phyloP scores from a whole-genome alignment of 2,888 invertebrate genomes.

The Meloe dianella region DNA sequence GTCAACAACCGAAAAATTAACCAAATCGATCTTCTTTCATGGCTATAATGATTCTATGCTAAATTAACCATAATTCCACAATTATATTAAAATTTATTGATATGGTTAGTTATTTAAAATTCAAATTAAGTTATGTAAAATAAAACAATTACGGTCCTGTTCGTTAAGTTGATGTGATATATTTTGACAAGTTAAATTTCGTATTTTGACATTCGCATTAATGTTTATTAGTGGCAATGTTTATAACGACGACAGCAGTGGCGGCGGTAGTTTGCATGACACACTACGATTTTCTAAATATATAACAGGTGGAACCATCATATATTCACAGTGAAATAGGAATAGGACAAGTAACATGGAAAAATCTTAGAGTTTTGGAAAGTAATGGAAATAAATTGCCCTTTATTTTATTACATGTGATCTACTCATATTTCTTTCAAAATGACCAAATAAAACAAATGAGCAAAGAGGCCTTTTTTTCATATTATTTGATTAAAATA shows the following conservation, averaged over 20 bases:
- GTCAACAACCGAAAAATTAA: slow-evolving; percentile 4
- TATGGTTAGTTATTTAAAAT: neutral
- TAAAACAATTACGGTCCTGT: neutral
- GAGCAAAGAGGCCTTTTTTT: no score
- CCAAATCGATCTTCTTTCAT: neutral
- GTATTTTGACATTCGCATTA: slow-evolving; percentile 8
- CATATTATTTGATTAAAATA: neutral
- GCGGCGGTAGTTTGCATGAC: slow-evolving; percentile 40
- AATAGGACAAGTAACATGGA: neutral
- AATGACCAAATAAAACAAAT: neutral
- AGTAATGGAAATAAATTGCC: neutral
- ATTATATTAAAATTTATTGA: neutral
- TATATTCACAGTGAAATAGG: slow-evolving; percentile 33
- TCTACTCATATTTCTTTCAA: neutral
- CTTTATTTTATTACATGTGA: neutral
- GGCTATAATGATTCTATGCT: neutral
- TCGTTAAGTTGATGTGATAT: neutral
- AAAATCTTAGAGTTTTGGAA: neutral
- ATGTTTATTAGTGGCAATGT: neutral
- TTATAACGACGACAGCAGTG: neutral
- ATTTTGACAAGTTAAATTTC: slow-evolving; percentile 1
- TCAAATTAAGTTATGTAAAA: neutral
- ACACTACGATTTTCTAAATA: slow-evolving; percentile 50
- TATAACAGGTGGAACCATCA: slow-evolving; percentile 41
- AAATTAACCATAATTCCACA: neutral